These are phyloP conservation scores for Trichosurus vulpecula DNA, from an alignment of 2,797 vertebrate genomes.

Conservation along the genomic window DNA sequence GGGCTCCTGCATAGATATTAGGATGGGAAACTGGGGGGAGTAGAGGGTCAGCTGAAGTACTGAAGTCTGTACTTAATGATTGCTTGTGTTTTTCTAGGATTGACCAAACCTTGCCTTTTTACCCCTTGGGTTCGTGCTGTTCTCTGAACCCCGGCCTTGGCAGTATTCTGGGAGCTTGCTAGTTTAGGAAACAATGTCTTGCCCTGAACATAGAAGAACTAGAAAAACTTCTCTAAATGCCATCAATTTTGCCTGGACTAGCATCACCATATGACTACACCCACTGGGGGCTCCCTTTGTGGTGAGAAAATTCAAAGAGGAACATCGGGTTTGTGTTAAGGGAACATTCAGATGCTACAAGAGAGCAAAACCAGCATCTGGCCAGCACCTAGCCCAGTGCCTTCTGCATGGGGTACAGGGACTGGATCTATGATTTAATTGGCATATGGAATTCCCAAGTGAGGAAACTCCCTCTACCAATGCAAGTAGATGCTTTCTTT, in stretches of 20 bases:
- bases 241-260: not conserved
- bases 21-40: constrained; percentile 68
- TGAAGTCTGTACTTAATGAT: constrained; percentile 74
- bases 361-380: not conserved
- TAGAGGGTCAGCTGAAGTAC: constrained; percentile 49
- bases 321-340: not conserved
- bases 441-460: not conserved
- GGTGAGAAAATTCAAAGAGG: not conserved
- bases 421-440: not conserved
- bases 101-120: constrained; percentile 1
- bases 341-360: not conserved
- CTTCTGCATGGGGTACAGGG: not conserved
- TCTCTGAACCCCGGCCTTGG: not conserved
- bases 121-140: not conserved
- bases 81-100: constrained; percentile 48
- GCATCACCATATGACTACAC: not conserved
- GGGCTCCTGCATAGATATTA: constrained; percentile 78
- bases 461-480: not conserved
- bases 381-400: not conserved
- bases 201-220: not conserved
- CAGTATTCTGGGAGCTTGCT: not conserved
- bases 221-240: not conserved
- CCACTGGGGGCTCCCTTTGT: not conserved
- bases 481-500: not conserved
- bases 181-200: not conserved